phyloP scores from a whole-genome alignment of 2,888 invertebrate genomes.

The Choristoneura rosaceana region DNA sequence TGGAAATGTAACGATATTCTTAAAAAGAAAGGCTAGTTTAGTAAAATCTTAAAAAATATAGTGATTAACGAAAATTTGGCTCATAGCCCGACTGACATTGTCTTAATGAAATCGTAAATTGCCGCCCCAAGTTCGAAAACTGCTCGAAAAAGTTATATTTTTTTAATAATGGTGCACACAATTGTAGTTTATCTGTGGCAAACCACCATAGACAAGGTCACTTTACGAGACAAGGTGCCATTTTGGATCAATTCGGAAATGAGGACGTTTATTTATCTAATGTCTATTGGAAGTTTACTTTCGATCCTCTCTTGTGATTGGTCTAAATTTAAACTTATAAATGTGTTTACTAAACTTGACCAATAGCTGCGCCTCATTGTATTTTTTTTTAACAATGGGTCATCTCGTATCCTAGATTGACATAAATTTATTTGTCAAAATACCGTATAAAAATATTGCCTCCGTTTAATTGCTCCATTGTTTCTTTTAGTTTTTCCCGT shows the following conservation, averaged over 20 bases:
- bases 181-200: slow-evolving; percentile 14
- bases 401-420: slow-evolving; percentile 58
- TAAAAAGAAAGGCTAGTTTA: slow-evolving; percentile 5
- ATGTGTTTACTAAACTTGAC: background rate
- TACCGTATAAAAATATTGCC: slow-evolving; percentile 76
- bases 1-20: slow-evolving; percentile 9
- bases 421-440: slow-evolving; percentile 81
- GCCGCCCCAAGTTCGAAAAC: background rate
- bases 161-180: background rate
- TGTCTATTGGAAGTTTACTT: slow-evolving; percentile 27
- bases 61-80: background rate
- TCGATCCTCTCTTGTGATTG: slow-evolving; percentile 10
- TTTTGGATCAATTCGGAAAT: slow-evolving; percentile 35
- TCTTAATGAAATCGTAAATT: slow-evolving; percentile 1
- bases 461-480: slow-evolving; percentile 60
- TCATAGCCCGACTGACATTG: slow-evolving; percentile 9
- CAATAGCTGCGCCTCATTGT: slow-evolving; percentile 16
- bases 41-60: slow-evolving; percentile 3
- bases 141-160: background rate
- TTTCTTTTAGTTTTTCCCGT: slow-evolving; percentile 75
- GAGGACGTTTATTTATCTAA: slow-evolving; percentile 32
- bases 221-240: slow-evolving; percentile 13
- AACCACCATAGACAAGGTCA: slow-evolving; percentile 21
- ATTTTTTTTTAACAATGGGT: slow-evolving; percentile 42
- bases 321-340: slow-evolving; percentile 6